phyloP scores from a whole-genome alignment of 2,888 invertebrate species.

The Rhaphigaster nebulosa region DNA sequence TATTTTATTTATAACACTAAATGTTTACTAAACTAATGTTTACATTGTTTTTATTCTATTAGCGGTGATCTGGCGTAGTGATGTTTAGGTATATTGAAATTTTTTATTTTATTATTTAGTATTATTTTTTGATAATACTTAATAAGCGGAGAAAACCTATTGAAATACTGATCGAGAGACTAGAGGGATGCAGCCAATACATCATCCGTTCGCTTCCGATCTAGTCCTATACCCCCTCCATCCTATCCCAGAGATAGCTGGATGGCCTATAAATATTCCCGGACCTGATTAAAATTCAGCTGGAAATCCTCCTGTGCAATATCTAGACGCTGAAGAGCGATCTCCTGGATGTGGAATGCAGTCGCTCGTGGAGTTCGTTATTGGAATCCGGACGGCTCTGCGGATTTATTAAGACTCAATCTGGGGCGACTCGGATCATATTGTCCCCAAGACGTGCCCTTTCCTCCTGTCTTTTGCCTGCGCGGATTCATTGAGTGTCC shows the following conservation, averaged over 20 bases:
- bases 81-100: neutral
- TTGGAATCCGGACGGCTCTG: constrained; percentile 24
- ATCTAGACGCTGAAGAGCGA: constrained; percentile 9
- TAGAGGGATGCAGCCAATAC: neutral
- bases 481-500: constrained; percentile 23
- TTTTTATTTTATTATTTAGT: no score
- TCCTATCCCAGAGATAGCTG: constrained; percentile 3
- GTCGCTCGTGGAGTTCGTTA: constrained; percentile 21
- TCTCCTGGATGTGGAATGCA: constrained; percentile 34
- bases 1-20: no score
- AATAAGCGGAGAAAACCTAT: neutral
- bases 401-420: constrained; percentile 44
- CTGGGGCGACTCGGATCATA: constrained; percentile 16
- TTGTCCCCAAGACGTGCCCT: neutral
- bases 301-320: constrained; percentile 36
- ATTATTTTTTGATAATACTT: neutral
- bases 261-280: constrained; percentile 36
- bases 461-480: neutral
- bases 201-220: neutral
- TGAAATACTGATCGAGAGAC: neutral
- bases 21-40: no score
- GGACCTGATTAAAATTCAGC: constrained; percentile 42
- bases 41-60: neutral
- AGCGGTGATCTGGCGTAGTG: neutral
- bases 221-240: neutral